Base-by-base conservation (phyloP, 2,888 invertebrate species). In the Coenonympha glycerion region DNA sequence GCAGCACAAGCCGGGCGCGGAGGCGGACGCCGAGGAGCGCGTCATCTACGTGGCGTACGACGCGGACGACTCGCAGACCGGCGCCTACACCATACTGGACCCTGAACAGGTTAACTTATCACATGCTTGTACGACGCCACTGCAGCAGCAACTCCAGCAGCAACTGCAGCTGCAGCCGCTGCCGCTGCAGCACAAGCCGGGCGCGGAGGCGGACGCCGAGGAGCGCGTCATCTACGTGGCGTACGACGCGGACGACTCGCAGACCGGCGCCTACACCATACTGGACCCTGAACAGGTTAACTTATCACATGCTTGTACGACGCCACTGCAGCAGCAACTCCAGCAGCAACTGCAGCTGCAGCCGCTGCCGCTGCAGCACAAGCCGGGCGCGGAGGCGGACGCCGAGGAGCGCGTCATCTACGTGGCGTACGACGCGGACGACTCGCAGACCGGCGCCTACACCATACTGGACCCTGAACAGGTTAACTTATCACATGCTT, bases 11-110 rank as follows among this genome's bases (percentile, higher is more conserved):
- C 42, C 58, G 9, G 59, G 13, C 48, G 49, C 3, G 28, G 53
- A n/a, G 5, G 64, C 60, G 3, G 56, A 48, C 2, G 52, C 51
- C 3, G 76, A 74, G 9, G 82, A 82, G 51, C 64, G 76, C 11
- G 79, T 88, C 40, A 83, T 87, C 11, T 86, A 84, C 63, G 86
- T 87, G 34, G 72, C 87, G 1, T 87, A 86, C 50, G 79, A 84
- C 51, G 67, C 76, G 1, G 71, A 76, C n/a, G 76, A 69, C 13
- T 39, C 63, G 0, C 69, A 70, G 41, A 56, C 69, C 2, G 60
- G 75, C 1, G 69, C 71, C 13, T 78, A 71, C 61, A 77, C 74
- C 46, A 75, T 84, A 47, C 51, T 82, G 24, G 76, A 75, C 3
- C 53, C 74, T 0, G 73, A 80, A 47, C 76, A 80, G 75, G 81